phyloP scores from a whole-genome alignment of 2,888 invertebrate species.

The Cryptops parisi region DNA sequence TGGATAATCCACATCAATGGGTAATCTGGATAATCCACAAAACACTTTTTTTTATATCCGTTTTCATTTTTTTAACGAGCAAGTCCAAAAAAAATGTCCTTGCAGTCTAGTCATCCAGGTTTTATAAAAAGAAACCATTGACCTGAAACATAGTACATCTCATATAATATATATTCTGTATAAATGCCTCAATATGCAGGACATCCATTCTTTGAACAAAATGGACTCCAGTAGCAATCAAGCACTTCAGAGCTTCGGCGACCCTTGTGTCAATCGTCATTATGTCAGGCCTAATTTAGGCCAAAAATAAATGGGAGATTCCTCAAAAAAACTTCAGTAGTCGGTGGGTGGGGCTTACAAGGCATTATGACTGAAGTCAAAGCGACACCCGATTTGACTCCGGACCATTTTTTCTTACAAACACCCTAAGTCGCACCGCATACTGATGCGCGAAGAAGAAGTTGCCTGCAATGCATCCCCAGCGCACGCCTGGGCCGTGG shows the following conservation, averaged over 20 bases:
- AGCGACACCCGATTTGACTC: background rate
- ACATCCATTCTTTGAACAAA: background rate
- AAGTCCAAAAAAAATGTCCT: background rate
- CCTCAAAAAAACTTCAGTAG: background rate
- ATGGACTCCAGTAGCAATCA: background rate
- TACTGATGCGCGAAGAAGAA: background rate
- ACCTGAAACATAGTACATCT: background rate
- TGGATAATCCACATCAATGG: too few species aligned
- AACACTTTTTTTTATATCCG: too few species aligned
- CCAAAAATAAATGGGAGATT: slow-evolving; percentile 6
- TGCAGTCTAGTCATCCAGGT: background rate
- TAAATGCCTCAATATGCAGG: background rate
- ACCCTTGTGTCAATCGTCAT: background rate
- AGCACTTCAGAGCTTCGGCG: background rate
- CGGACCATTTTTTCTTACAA: too few species aligned
- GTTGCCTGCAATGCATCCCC: background rate
- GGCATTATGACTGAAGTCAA: background rate
- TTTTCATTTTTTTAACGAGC: too few species aligned
- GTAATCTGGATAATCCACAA: too few species aligned
- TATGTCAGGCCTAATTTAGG: slow-evolving; percentile 13
- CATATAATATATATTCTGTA: background rate
- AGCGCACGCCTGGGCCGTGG: background rate
- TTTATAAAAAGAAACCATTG: background rate
- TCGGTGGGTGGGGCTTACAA: background rate
- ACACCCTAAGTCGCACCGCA: background rate